Evolutionary conservation across 2,113 vertebrate genomes (phyloP).

Genomic region (Apodemus sylvaticus): DNA sequence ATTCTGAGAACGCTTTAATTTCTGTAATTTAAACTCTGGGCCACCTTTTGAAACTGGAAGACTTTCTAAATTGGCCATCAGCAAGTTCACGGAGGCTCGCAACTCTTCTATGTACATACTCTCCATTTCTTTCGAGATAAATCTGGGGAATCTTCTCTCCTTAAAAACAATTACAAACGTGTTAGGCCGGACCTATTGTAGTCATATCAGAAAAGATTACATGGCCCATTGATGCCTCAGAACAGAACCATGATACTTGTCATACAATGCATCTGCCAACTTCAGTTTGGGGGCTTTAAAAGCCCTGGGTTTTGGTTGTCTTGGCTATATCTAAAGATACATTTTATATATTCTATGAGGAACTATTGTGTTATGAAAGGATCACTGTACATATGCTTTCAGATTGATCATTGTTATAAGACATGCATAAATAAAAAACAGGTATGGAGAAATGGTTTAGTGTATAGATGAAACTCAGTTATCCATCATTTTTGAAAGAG

Average conservation of each 20-base stretch:
- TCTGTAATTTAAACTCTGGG: slow-evolving; percentile 94
- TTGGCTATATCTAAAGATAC: not conserved
- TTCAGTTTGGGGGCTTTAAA: not conserved
- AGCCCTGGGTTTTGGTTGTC: not conserved
- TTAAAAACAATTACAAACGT: slow-evolving; percentile 81
- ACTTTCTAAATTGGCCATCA: slow-evolving; percentile 99
- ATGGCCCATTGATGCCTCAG: not conserved
- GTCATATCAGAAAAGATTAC: not conserved
- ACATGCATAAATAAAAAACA: not conserved
- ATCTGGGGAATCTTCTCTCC: slow-evolving; percentile 92
- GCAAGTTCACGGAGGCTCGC: slow-evolving; percentile 93
- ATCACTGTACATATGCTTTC: not conserved
- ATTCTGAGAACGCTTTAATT: slow-evolving; percentile 95
- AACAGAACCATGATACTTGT: not conserved
- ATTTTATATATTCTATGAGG: not conserved
- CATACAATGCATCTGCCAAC: not conserved
- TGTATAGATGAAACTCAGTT: not conserved
- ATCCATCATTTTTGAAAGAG: not conserved
- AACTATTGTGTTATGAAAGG: not conserved
- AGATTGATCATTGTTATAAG: not conserved
- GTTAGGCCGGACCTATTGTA: slow-evolving; percentile 33
- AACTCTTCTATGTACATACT: slow-evolving; percentile 94
- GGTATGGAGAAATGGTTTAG: not conserved
- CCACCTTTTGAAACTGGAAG: slow-evolving; percentile 97
- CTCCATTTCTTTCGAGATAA: slow-evolving; percentile 95